A percentile compares a stretch with the other conserved stretches of the same genome.
These are phyloP conservation scores for Drosophila arawakana DNA, from an alignment of 1,140 invertebrate species.

Conservation along the genomic window DNA sequence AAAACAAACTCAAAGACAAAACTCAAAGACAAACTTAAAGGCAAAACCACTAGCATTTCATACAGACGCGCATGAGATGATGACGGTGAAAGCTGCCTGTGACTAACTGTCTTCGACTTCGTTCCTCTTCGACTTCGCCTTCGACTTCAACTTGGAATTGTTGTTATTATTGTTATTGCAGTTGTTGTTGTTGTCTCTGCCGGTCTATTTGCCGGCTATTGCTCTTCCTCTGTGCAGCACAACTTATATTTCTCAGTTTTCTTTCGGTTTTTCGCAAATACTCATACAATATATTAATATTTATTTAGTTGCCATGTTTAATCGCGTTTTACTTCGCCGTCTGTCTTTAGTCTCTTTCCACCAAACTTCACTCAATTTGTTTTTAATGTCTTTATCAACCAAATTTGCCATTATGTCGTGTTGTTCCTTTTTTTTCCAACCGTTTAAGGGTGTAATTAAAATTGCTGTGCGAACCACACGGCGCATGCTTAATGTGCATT, in stretches of 20 bases:
- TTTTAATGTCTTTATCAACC: constrained; percentile 54
- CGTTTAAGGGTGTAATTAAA: constrained; percentile 60
- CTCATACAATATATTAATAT: constrained; percentile 22
- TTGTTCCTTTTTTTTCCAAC: constrained; percentile 25
- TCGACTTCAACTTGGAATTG: background rate
- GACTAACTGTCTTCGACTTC: constrained; percentile 54
- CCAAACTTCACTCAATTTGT: constrained; percentile 21
- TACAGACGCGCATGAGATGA: constrained; percentile 60
- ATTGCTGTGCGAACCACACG: constrained; percentile 61
- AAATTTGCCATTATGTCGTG: constrained; percentile 23
- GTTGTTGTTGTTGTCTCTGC: constrained; percentile 17
- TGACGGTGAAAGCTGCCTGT: constrained; percentile 71
- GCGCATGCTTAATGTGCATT: constrained; percentile 64
- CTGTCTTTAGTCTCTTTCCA: constrained; percentile 25
- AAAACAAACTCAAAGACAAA: constrained; percentile 9
- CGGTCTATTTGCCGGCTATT: constrained; percentile 40
- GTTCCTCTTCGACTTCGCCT: constrained; percentile 21
- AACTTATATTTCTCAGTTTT: constrained; percentile 12
- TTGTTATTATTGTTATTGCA: constrained; percentile 23
- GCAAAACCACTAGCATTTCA: constrained; percentile 49
- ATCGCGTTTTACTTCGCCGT: constrained; percentile 30
- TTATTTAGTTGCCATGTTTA: constrained; percentile 36
- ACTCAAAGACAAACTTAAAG: constrained; percentile 2
- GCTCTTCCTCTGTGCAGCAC: constrained; percentile 11
- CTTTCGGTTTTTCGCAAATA: constrained; percentile 20